Percentiles rank a stretch among this genome's conserved stretches.
Evolutionary conservation across 2,113 vertebrate species (phyloP).

Genomic region (Stigmatopora nigra): DNA sequence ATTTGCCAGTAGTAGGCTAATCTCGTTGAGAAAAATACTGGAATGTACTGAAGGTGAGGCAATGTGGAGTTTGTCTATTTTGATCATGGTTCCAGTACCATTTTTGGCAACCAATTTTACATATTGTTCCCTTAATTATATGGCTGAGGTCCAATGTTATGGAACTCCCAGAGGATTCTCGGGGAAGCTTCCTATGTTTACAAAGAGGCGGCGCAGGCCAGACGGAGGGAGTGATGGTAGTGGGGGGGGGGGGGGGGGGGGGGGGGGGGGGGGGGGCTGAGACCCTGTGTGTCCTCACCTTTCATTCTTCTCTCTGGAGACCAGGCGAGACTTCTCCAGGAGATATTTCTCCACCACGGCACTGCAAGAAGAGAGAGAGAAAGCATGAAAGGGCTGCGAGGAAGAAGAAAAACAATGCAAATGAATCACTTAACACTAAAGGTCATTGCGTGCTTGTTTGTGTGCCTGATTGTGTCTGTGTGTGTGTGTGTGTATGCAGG

Average conservation of each 20-base stretch:
- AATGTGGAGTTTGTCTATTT: too few relatives aligned
- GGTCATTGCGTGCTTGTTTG: slow-evolving; percentile 16
- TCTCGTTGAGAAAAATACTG: too few relatives aligned
- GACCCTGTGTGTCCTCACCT: slow-evolving; percentile 67
- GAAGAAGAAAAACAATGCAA: slow-evolving; percentile 21
- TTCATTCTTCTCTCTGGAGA: slow-evolving; percentile 94
- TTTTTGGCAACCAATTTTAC: too few relatives aligned
- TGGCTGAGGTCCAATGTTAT: slow-evolving; percentile 21
- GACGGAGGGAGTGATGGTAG: background rate
- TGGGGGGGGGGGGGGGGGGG: too few relatives aligned
- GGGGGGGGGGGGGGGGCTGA: too few relatives aligned
- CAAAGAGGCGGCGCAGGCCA: slow-evolving; percentile 26
- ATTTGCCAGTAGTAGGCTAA: too few relatives aligned
- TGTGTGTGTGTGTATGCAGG: slow-evolving; percentile 9
- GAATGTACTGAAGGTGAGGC: too few relatives aligned
- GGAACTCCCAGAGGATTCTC: slow-evolving; percentile 15
- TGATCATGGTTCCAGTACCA: too few relatives aligned
- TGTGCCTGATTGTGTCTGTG: slow-evolving; percentile 5
- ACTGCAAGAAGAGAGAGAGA: slow-evolving; percentile 51
- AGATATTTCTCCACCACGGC: slow-evolving; percentile 97
- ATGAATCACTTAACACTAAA: slow-evolving; percentile 40
- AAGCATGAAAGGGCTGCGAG: background rate
- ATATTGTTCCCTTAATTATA: too few relatives aligned
- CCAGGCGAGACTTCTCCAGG: slow-evolving; percentile 94
- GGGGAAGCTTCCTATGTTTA: slow-evolving; percentile 24